phyloP scores from a whole-genome alignment of 2,113 vertebrate species.

The Asarcornis scutulata region DNA sequence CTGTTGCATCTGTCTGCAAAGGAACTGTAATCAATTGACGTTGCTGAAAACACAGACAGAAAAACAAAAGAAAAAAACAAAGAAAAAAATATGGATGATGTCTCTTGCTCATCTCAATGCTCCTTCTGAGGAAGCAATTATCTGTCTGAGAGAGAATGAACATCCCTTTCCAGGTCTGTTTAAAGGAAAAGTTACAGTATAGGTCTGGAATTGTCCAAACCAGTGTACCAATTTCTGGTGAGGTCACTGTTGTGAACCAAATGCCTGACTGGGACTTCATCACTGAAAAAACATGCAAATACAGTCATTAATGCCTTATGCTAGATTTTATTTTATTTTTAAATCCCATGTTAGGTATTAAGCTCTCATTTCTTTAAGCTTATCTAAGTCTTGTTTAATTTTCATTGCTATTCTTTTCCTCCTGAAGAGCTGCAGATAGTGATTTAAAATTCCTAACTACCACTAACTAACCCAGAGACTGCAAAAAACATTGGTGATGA shows the following conservation, averaged over 20 bases:
- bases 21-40: conserved; percentile 99
- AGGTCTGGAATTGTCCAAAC: conserved; percentile 60
- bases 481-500: conserved; percentile 6
- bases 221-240: conserved; percentile 44
- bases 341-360: conserved; percentile 7
- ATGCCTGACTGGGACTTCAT: conserved; percentile 49
- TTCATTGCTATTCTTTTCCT: not conserved
- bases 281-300: conserved; percentile 64
- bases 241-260: conserved; percentile 31
- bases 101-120: conserved; percentile 78
- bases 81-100: conserved; percentile 87
- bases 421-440: not conserved
- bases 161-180: conserved; percentile 60
- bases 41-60: conserved; percentile 92
- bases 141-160: conserved; percentile 79
- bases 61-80: conserved; percentile 85
- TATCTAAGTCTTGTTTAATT: conserved; percentile 15
- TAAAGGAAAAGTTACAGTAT: conserved; percentile 33
- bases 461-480: not conserved
- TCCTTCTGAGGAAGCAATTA: conserved; percentile 81
- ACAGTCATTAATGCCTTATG: not conserved
- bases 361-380: not conserved
- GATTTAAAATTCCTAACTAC: not conserved
- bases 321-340: not conserved
- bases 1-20: conserved; percentile 99